Evolutionary conservation across 2,797 vertebrate species (phyloP).

Genomic region (Triplophysa yarkandensis): DNA sequence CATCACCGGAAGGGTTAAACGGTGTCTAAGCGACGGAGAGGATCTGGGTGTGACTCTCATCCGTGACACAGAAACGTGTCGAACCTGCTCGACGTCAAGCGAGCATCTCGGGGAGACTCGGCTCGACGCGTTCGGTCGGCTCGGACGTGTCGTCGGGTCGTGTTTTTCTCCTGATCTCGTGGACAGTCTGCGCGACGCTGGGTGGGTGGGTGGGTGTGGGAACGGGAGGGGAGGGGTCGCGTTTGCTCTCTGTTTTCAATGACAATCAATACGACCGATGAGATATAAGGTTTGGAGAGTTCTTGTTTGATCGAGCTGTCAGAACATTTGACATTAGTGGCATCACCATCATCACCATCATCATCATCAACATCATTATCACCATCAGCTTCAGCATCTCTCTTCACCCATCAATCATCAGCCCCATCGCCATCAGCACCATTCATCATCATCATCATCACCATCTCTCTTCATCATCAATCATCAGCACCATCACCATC

Average conservation of each 20-base stretch:
- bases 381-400: constrained; percentile 20
- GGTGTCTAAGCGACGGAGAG: constrained; percentile 58
- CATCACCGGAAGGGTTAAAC: constrained; percentile 54
- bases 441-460: constrained; percentile 22
- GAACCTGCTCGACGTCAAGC: not conserved
- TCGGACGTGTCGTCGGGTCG: not conserved
- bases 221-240: constrained; percentile 29
- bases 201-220: constrained; percentile 51
- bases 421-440: constrained; percentile 22
- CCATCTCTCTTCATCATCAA: constrained; percentile 1
- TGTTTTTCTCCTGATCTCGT: constrained; percentile 36
- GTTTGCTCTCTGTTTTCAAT: constrained; percentile 45
- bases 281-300: constrained; percentile 1
- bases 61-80: constrained; percentile 6
- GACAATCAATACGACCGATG: constrained; percentile 48
- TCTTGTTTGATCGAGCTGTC: not conserved
- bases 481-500: too few relatives aligned
- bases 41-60: constrained; percentile 56
- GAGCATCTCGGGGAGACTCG: not conserved
- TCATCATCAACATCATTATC: constrained; percentile 25
- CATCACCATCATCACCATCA: not conserved
- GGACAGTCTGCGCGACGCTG: constrained; percentile 11
- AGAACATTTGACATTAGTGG: not conserved
- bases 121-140: too few relatives aligned
- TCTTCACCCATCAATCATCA: too few relatives aligned